These are phyloP conservation scores for Drosophila chauvacae DNA, from an alignment of 1,140 invertebrate species.

Conservation along the genomic window DNA sequence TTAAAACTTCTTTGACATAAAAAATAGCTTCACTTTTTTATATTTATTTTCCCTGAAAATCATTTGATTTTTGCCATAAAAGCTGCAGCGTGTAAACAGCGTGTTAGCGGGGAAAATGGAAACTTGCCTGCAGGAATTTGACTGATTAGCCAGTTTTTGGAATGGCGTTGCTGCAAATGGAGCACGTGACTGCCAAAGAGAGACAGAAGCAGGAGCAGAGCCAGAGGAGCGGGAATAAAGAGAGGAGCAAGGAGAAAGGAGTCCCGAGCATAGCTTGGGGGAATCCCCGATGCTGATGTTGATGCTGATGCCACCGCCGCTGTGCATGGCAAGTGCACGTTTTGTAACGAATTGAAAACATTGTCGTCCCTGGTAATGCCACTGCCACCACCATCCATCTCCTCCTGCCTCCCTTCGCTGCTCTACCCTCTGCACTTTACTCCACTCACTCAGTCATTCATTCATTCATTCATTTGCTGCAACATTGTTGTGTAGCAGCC, in stretches of 20 bases:
- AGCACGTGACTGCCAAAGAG: conserved; percentile 58
- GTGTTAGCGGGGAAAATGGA: conserved; percentile 5
- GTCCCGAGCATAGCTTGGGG: conserved; percentile 23
- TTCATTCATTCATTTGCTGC: conserved; percentile 70
- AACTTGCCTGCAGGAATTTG: conserved; percentile 61
- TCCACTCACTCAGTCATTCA: conserved; percentile 47
- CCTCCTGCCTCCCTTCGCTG: background rate
- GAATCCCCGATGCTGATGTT: conserved; percentile 28
- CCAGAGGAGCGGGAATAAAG: background rate
- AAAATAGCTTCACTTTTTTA: background rate
- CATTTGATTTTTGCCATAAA: conserved; percentile 14
- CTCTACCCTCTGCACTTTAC: background rate
- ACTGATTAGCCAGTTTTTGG: conserved; percentile 79
- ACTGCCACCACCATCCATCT: conserved; percentile 18
- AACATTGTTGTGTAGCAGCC: conserved; percentile 66
- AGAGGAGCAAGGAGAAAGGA: background rate
- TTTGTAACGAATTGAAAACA: conserved; percentile 70
- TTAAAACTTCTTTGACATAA: background rate
- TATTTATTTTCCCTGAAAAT: background rate
- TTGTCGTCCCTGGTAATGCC: conserved; percentile 53
- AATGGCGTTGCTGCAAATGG: conserved; percentile 73
- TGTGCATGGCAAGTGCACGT: conserved; percentile 55
- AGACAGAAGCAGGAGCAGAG: background rate
- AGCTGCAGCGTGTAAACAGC: conserved; percentile 8
- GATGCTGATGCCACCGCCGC: conserved; percentile 22